A percentile compares a stretch with the other conserved stretches of the same genome.
Conservation (phyloP, 2,797 vertebrate genomes). For the Diplodus puntazzo region DNA sequence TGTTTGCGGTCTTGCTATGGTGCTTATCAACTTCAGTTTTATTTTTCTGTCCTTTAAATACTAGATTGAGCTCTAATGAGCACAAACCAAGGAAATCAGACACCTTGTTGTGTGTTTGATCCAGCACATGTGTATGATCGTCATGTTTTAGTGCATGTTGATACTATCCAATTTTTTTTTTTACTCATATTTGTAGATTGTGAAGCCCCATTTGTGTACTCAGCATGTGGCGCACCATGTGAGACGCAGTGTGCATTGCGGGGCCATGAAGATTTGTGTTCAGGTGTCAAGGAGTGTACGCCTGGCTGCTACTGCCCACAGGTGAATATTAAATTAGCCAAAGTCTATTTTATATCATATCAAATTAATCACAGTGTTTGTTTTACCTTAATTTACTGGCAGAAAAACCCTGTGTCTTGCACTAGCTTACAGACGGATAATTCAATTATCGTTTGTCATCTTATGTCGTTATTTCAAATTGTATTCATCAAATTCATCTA, state of each 20-base stretch:
- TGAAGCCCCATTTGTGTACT: conserved; percentile 85
- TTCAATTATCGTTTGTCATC: too few species aligned
- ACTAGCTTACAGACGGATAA: too few species aligned
- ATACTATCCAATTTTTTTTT: not conserved
- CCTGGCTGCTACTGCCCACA: conserved; percentile 92
- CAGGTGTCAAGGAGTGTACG: conserved; percentile 79
- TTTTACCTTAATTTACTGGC: too few species aligned
- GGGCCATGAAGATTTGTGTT: conserved; percentile 76
- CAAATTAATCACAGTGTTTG: not conserved
- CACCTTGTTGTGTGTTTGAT: not conserved
- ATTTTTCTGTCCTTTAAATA: not conserved
- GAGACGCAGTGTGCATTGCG: conserved; percentile 87
- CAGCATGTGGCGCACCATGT: conserved; percentile 86
- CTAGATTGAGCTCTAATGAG: too few species aligned
- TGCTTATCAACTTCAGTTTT: not conserved
- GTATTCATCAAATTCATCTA: too few species aligned
- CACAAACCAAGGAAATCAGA: not conserved
- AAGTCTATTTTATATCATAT: not conserved
- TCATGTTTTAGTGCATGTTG: not conserved
- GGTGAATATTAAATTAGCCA: conserved; percentile 70
- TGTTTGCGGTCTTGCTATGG: not conserved
- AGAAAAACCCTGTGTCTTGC: too few species aligned
- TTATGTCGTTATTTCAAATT: too few species aligned
- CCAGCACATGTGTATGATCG: not conserved
- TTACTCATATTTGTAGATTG: conserved; percentile 76